phyloP scores from a whole-genome alignment of 1,140 invertebrate genomes.

The Steinernema khuongi region DNA sequence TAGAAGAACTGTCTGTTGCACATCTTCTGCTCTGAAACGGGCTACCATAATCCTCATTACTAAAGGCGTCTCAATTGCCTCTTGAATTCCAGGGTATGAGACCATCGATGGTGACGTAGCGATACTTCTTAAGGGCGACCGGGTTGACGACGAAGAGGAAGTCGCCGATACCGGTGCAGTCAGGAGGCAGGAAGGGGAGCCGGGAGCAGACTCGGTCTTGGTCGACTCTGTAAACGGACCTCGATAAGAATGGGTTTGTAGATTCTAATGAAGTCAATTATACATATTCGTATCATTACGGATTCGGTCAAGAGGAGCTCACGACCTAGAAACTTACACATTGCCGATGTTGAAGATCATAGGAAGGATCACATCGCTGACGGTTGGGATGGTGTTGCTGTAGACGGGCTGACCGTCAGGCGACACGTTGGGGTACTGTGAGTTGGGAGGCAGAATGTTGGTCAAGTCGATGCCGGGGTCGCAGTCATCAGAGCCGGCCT shows the following conservation, averaged over 20 bases:
- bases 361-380: background rate
- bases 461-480: background rate
- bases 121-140: background rate
- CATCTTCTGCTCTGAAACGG: background rate
- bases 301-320: background rate
- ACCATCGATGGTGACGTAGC: conserved; percentile 11
- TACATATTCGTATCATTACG: no score
- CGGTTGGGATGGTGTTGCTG: conserved; percentile 1
- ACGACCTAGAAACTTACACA: background rate
- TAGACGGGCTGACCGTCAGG: background rate
- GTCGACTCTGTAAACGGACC: background rate
- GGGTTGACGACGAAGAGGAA: background rate
- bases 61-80: background rate
- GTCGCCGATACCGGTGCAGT: conserved; percentile 5
- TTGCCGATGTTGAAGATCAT: background rate
- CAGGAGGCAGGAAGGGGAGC: background rate
- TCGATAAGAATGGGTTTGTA: no score
- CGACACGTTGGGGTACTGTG: background rate
- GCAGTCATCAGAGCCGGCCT: background rate
- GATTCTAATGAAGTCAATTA: no score
- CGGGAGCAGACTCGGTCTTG: background rate
- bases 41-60: background rate
- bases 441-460: background rate
- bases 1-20: conserved; percentile 6
- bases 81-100: background rate